Base-by-base conservation (phyloP, 2,888 invertebrate species). In the Patella depressa region DNA sequence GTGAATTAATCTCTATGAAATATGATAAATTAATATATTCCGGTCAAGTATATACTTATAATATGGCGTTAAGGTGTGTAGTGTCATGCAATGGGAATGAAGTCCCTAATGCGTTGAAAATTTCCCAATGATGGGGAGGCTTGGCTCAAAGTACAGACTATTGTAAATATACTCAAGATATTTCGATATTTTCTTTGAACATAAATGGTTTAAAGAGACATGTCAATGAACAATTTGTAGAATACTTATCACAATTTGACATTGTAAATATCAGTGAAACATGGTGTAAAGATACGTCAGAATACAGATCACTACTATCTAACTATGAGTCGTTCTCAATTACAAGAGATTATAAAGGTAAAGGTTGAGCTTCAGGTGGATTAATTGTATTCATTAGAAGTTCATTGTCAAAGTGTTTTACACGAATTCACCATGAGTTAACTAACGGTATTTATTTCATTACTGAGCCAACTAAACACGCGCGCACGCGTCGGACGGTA, bases 311-410 rank as follows among this genome's bases (percentile, higher is more conserved):
- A 24, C 24, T 24, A 24, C n/a, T 57, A 12, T n/a, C 57, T 57
- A n/a, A 4, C 15, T 14, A 57, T n/a, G n/a, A 59, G 19, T 59
- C 59, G 7, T 59, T 59, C 59, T 59, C 59, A n/a, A 5, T 59
- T 5, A 19, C 19, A 59, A 59, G 59, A 59, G 59, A 59, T 59
- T 59, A 59, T 59, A 59, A 19, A 59, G 59, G 59, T 59, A 59
- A 59, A 17, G 59, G n/a, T n/a, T 0, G 59, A 59, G 5, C 19
- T 19, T 59, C 59, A 19, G 59, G 59, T 59, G 59, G 59, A 7
- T 7, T 17, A 59, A 19, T 59, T 19, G 59, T 59, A 19, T 59
- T 59, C 59, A 59, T 59, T 59, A 59, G 9, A 17, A 59, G 19
- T 4, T 59, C n/a, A 11, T 17, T 59, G 19, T 17, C 19, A 19